Evolutionary conservation across 2,888 invertebrate genomes (phyloP), one percentile per base, ranked within the genome.

Genomic region (Lymantria monacha): DNA sequence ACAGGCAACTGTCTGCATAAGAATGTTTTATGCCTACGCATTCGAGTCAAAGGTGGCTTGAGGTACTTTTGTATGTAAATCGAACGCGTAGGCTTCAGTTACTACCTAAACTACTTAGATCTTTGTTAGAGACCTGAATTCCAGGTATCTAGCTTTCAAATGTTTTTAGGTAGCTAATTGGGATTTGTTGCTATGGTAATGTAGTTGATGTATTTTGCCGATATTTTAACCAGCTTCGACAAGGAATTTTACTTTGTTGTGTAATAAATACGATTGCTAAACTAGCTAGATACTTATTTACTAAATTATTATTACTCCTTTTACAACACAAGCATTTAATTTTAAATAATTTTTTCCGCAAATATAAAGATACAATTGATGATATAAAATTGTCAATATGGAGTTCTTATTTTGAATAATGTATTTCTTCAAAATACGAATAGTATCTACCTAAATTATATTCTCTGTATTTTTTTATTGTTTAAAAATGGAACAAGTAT

Each of bases 61-160:
- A 30, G 83, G 86, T 87, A 89, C 88, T 88, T 89, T 89, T 89
- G 90, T 90, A 89, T 90, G 89, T 86, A 87, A 89, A 90, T 88
- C 76, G 61, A 77, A 75, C 77, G 89, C 89, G 89, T 89, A 87
- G 90, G 89, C 74, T 73, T 75, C 49, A 55, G 55, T 58, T 42
- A 31, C 44, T 51, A 67, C 61, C 70, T 66, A 61, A 66, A 62
- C 69, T 63, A 66, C 64, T 69, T 74, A 72, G 69, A 69, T 69
- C 74, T 78, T 75, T 76, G 78, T 76, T 52, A 43, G 71, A 72
- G 76, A 75, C 76, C 81, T 79, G 77, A 74, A 78, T 81, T 74
- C 53, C 59, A 53, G 46, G 9, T 30, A 47, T 42, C 59, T 57
- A 55, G 58, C 53, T 66, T 60, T 57, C 58, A 51, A 61, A 66